Conservation (phyloP, 2,113 vertebrate species). For the Bothrops jararaca region DNA sequence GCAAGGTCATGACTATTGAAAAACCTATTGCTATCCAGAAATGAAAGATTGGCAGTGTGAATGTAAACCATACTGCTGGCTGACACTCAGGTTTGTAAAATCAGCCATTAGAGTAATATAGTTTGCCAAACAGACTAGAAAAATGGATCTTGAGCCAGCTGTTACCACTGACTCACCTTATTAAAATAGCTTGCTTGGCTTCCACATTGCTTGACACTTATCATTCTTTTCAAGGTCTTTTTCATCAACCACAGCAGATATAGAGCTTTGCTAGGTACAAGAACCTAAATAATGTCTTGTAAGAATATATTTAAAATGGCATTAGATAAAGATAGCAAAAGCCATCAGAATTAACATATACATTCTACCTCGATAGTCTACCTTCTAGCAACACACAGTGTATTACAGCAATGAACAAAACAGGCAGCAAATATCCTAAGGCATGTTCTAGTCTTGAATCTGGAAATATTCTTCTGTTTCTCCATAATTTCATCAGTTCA, state of each 20-base stretch:
- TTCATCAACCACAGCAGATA: not conserved
- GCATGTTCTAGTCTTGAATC: not conserved
- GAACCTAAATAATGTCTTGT: not conserved
- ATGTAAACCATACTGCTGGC: not conserved
- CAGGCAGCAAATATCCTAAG: not conserved
- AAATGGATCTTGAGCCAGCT: not conserved
- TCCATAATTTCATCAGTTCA: not conserved
- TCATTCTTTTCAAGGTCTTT: constrained; percentile 18
- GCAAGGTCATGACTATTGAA: not conserved
- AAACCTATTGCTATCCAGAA: not conserved
- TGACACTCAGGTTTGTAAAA: constrained; percentile 21
- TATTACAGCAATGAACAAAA: not conserved
- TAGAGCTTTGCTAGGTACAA: not conserved
- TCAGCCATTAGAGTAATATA: not conserved
- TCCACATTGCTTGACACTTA: not conserved
- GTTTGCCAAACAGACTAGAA: constrained; percentile 4
- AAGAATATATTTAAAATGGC: constrained; percentile 15
- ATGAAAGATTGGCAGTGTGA: not conserved
- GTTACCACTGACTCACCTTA: constrained; percentile 11
- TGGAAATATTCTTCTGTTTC: not conserved
- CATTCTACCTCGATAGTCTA: not conserved
- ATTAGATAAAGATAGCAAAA: not conserved
- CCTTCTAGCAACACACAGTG: not conserved
- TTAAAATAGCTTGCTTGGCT: constrained; percentile 1
- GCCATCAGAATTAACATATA: not conserved